Base-by-base conservation (phyloP, 2,888 invertebrate species). In the Camponotus fellah region DNA sequence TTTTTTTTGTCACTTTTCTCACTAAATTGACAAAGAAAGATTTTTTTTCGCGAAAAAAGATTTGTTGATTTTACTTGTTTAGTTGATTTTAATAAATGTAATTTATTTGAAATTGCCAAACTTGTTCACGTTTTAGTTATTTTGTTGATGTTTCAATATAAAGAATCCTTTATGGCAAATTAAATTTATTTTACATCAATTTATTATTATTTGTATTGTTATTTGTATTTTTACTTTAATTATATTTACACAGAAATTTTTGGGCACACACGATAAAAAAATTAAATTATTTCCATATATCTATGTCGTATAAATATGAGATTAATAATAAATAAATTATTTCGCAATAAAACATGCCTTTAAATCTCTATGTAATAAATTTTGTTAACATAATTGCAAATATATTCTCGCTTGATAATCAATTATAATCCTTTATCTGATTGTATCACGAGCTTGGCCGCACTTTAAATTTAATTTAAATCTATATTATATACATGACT, bases 261-360 rank as follows among this genome's bases (percentile, higher is more conserved):
- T 32, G 37, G 21, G 6, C 12, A 21, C 10, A n/a, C n/a, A 5
- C 66, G 53, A 66, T 26, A 9, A 56, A 17, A 21, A 4, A 17
- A 53, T 65, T 68, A 77, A 68, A 77, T 68, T 21, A 21, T 56
- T 37, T 26, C 3, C 32, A 49, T 40, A 68, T 56, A 40, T 75
- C 14, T 26, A 34, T 32, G n/a, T 2, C 14, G 12, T 8, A 26
- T 8, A 12, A 12, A n/a, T 26, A 26, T 10, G 8, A 8, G 1
- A 21, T 0, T 0, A 37, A 26, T 2, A 26, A 26, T 9, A 8
- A 77, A 40, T 66, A 17, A 14, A 68, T 68, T 26, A 40, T 68
- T 56, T 58, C 6, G 12, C 0, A 21, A 56, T 43, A 37, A 46
- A 46, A 17, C 12, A 5, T 17, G 12, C 26, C 9, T 60, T 69